A percentile compares a stretch with the other conserved stretches of the same genome.
Conservation (phyloP, 2,797 vertebrate genomes). For the Falco novaeseelandiae region DNA sequence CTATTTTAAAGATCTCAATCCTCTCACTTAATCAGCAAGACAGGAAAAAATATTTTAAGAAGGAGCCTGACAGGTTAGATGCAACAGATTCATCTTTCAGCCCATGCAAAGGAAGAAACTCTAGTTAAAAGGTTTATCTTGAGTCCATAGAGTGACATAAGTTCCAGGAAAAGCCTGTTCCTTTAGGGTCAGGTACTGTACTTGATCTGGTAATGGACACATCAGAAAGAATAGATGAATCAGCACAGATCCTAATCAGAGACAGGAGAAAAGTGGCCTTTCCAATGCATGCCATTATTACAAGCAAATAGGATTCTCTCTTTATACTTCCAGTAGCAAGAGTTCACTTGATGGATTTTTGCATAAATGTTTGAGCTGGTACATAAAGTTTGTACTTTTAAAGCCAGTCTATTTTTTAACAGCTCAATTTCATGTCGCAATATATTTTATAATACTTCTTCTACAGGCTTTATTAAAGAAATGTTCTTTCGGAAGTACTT, state of each 20-base stretch:
- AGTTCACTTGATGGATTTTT: neutral
- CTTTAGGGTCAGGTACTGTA: neutral
- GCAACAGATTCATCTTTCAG: neutral
- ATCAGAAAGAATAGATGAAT: constrained; percentile 3
- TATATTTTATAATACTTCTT: neutral
- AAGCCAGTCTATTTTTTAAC: neutral
- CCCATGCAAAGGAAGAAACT: neutral
- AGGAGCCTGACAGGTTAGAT: neutral
- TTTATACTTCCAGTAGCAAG: neutral
- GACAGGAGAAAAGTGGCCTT: neutral
- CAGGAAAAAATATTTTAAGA: neutral
- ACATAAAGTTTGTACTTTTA: neutral
- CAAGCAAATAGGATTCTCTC: constrained; percentile 13
- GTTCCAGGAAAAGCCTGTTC: neutral
- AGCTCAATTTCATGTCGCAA: neutral
- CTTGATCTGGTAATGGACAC: neutral
- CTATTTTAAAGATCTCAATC: neutral
- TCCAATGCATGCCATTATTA: neutral
- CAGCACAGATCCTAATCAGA: neutral
- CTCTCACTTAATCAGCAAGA: neutral
- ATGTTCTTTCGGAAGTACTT: neutral
- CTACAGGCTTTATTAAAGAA: neutral
- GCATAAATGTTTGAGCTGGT: neutral
- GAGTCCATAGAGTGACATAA: neutral
- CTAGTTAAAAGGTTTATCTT: neutral